Evolutionary conservation across 1,140 invertebrate species (phyloP), one percentile per base, ranked within the genome.

Genomic region (Himalopsyche phryganea): DNA sequence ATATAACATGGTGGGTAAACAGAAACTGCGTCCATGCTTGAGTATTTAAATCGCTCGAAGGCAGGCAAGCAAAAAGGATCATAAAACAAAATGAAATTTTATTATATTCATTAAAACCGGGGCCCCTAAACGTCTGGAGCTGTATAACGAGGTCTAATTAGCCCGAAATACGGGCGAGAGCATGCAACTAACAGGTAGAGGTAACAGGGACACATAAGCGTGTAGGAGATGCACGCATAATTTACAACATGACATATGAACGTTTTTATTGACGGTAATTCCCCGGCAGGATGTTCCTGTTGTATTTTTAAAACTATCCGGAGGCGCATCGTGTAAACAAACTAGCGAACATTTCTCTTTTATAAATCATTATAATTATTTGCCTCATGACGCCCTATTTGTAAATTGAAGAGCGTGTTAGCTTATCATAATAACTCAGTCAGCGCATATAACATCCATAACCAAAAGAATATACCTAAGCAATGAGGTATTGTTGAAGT

Each of bases 361-460:
- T 32, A 63, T 63, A 63, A 63, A 63, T 63, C 60, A 63, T 32
- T 41, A 46, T 63, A 63, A 63, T 58, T 50, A 63, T 63, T 55
- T 51, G 50, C 53, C 46, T 46, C 53, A 50, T 61, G 60, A 46
- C 41, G 51, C 28, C 17, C 13, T 50, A 28, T 52, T 52, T 42
- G 51, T 53, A 53, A 53, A 53, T 53, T 53, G 35, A 45, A 52
- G 40, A 45, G 23, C 23, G 23, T 3, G 3, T 9, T 28, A 28
- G 4, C 23, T 28, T 28, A 28, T 28, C 23, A 28, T 28, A 28
- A 28, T 28, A 28, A 28, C 23, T 28, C 23, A 28, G 9, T 3
- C 3, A 28, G 23, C n/a, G n/a, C n/a, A n/a, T n/a, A n/a, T n/a
- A n/a, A n/a, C n/a, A n/a, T n/a, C n/a, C n/a, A n/a, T n/a, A n/a